phyloP scores from a whole-genome alignment of 2,113 vertebrate genomes.

The Euleptes europaea region DNA sequence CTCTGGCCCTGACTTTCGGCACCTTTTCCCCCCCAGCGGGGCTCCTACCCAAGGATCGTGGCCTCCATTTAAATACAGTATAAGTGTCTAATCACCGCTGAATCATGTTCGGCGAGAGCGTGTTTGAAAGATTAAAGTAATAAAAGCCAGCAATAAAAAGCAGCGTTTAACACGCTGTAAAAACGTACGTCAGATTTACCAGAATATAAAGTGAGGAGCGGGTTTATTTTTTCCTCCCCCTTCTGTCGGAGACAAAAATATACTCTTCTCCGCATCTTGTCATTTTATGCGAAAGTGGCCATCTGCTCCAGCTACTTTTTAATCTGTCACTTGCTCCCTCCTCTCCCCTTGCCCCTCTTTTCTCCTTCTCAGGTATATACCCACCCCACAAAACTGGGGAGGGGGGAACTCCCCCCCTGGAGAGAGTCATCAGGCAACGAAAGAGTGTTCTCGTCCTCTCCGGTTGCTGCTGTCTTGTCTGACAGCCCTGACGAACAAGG shows the following conservation, averaged over 20 bases:
- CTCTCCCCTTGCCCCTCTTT: background rate
- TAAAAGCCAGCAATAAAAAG: constrained; percentile 12
- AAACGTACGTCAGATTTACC: constrained; percentile 7
- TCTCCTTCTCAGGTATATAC: background rate
- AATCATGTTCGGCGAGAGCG: constrained; percentile 3
- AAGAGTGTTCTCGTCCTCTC: background rate
- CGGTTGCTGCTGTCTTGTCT: background rate
- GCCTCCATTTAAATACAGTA: constrained; percentile 6
- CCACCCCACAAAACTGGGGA: too few relatives aligned
- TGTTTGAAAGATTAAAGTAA: constrained; percentile 17
- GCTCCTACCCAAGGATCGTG: background rate
- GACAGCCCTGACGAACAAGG: background rate
- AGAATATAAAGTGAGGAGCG: background rate
- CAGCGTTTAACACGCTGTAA: constrained; percentile 14
- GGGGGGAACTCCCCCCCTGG: background rate
- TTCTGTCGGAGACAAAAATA: background rate
- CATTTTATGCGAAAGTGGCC: background rate
- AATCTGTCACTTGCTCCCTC: background rate
- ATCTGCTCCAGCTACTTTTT: background rate
- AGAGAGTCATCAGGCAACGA: background rate
- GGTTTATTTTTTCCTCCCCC: background rate
- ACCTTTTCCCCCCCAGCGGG: too few relatives aligned
- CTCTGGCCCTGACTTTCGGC: background rate
- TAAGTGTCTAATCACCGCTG: constrained; percentile 18
- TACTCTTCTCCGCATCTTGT: background rate